These are phyloP conservation scores for Emydoidea blandingii DNA, from an alignment of 2,797 vertebrate species.

Conservation along the genomic window DNA sequence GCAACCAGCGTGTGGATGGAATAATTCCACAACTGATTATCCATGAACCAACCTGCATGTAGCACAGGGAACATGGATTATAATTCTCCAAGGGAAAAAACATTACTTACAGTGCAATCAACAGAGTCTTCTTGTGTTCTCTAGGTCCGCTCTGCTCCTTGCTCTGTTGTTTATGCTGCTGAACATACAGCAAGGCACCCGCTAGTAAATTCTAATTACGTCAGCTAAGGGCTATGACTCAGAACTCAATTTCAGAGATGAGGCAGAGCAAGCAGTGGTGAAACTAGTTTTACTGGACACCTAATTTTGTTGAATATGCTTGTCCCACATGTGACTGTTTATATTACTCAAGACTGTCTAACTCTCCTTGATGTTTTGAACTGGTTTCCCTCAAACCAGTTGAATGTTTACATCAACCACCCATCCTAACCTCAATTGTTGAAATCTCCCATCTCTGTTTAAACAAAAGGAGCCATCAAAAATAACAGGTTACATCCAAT, in stretches of 20 bases:
- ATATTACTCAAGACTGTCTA: conserved; percentile 54
- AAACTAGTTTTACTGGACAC: conserved; percentile 78
- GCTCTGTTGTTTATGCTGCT: conserved; percentile 66
- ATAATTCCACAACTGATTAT: background rate
- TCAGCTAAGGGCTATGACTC: conserved; percentile 71
- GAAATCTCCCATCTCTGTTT: background rate
- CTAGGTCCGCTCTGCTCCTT: conserved; percentile 54
- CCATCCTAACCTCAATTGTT: background rate
- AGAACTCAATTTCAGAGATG: conserved; percentile 74
- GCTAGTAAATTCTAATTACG: conserved; percentile 69
- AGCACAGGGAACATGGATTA: background rate
- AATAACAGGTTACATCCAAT: background rate
- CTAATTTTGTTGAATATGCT: conserved; percentile 67
- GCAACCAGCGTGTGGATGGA: background rate
- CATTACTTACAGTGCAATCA: conserved; percentile 62
- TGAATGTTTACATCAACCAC: background rate
- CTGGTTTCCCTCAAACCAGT: conserved; percentile 17
- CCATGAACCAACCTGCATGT: background rate
- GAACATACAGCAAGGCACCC: conserved; percentile 63
- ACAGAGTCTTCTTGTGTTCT: conserved; percentile 23
- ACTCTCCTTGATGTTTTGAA: conserved; percentile 31
- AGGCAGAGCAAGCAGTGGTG: conserved; percentile 59
- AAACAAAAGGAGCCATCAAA: background rate
- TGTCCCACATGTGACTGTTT: conserved; percentile 58
- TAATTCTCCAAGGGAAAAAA: background rate